Conservation (phyloP, 2,797 vertebrate species). For the Urophycis tenuis region DNA sequence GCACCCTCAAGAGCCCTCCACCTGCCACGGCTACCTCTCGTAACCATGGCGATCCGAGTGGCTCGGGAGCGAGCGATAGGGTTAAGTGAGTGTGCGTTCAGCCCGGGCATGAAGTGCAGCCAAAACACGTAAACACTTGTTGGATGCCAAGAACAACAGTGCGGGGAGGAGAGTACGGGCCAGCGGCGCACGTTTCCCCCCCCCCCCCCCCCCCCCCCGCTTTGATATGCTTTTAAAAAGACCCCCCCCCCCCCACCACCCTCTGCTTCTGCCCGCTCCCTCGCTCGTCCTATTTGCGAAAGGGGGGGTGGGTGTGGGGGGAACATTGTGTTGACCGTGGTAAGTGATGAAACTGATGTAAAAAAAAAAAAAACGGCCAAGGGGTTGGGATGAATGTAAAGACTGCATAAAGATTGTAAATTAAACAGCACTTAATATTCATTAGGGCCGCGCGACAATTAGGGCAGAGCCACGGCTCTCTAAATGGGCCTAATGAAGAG, state of each 20-base stretch:
- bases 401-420: slow-evolving; percentile 53
- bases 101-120: slow-evolving; percentile 43
- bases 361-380: slow-evolving; percentile 40
- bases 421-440: slow-evolving; percentile 67
- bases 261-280: slow-evolving; percentile 25
- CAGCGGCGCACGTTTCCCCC: background rate
- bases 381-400: slow-evolving; percentile 52
- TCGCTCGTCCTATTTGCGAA: slow-evolving; percentile 31
- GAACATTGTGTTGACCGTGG: slow-evolving; percentile 15
- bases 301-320: slow-evolving; percentile 15
- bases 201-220: too few species aligned
- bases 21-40: slow-evolving; percentile 41
- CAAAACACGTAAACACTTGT: slow-evolving; percentile 63
- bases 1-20: slow-evolving; percentile 62
- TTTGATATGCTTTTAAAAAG: slow-evolving; percentile 68
- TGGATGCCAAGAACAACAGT: slow-evolving; percentile 48
- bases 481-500: slow-evolving; percentile 61
- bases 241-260: too few species aligned
- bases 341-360: slow-evolving; percentile 53
- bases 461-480: slow-evolving; percentile 45
- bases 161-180: slow-evolving; percentile 32
- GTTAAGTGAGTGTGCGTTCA: slow-evolving; percentile 58
- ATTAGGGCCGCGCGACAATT: slow-evolving; percentile 54
- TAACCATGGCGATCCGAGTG: slow-evolving; percentile 62
- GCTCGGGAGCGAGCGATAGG: slow-evolving; percentile 50